Evolutionary conservation across 2,888 invertebrate genomes (phyloP).

Genomic region (Zygaena filipendulae): DNA sequence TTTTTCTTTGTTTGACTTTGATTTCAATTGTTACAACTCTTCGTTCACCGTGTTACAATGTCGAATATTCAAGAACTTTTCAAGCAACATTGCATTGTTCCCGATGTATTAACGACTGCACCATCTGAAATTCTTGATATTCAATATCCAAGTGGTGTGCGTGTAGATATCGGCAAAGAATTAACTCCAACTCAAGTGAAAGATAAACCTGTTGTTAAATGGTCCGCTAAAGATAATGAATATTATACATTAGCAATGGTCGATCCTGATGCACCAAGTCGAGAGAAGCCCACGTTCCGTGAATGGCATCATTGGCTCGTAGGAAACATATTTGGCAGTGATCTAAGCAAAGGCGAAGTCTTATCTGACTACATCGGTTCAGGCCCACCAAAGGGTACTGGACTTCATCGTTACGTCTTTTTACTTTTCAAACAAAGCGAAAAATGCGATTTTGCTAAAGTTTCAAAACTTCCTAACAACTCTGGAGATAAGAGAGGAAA

Average conservation of each 20-base stretch:
- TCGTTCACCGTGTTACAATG: slow-evolving; percentile 21
- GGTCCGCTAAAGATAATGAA: slow-evolving; percentile 65
- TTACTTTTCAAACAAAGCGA: slow-evolving; percentile 71
- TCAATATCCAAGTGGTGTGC: slow-evolving; percentile 54
- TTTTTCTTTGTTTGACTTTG: neutral
- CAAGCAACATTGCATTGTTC: slow-evolving; percentile 69
- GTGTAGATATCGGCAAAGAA: slow-evolving; percentile 72
- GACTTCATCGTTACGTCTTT: slow-evolving; percentile 78
- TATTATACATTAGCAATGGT: slow-evolving; percentile 74
- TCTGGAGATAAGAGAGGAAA: slow-evolving; percentile 66
- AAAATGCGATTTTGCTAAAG: slow-evolving; percentile 48
- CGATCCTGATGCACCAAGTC: slow-evolving; percentile 83
- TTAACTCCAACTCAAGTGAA: slow-evolving; percentile 79
- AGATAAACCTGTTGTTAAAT: slow-evolving; percentile 73
- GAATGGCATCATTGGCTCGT: slow-evolving; percentile 86
- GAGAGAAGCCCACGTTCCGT: slow-evolving; percentile 72
- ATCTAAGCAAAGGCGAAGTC: slow-evolving; percentile 71
- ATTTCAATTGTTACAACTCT: no score
- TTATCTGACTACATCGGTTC: slow-evolving; percentile 72
- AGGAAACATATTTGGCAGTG: slow-evolving; percentile 75
- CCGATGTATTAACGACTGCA: slow-evolving; percentile 73
- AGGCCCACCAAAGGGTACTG: slow-evolving; percentile 79
- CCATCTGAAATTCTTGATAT: slow-evolving; percentile 64
- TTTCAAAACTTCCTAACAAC: slow-evolving; percentile 43
- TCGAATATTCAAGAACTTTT: slow-evolving; percentile 35